These are phyloP conservation scores for Steinernema feltiae DNA, from an alignment of 1,140 invertebrate genomes.

Conservation along the genomic window DNA sequence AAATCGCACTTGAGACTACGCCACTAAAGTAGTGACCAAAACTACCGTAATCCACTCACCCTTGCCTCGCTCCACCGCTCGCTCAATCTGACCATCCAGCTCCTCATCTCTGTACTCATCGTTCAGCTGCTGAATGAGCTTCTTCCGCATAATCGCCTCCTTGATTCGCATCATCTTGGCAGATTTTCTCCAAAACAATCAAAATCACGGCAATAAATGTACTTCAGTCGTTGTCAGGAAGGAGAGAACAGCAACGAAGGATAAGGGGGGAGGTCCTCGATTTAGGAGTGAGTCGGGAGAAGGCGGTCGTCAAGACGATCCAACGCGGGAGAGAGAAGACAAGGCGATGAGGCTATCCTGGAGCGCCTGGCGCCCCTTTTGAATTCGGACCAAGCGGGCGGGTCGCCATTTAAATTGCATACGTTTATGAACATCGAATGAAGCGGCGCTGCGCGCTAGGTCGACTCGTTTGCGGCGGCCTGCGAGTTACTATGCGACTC, in stretches of 20 bases:
- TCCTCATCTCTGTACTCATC: conserved; percentile 47
- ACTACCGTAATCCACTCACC: neutral
- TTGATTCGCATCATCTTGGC: conserved; percentile 58
- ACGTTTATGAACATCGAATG: conserved; percentile 11
- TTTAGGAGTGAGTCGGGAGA: too few species aligned
- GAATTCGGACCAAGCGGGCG: neutral
- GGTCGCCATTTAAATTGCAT: conserved; percentile 13
- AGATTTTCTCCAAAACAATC: neutral
- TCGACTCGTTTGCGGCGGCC: neutral
- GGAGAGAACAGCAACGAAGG: neutral
- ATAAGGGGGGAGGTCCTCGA: neutral
- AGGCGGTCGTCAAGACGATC: conserved; percentile 10
- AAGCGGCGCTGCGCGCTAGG: neutral
- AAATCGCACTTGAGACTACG: too few species aligned
- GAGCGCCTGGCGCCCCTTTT: conserved; percentile 4
- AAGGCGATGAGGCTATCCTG: neutral
- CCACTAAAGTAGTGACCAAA: conserved; percentile 3
- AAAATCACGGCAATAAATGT: neutral
- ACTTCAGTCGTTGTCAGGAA: neutral
- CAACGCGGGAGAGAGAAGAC: neutral
- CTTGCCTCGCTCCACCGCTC: neutral
- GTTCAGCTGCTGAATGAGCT: conserved; percentile 52
- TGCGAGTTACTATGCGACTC: neutral
- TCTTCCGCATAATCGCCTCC: conserved; percentile 51
- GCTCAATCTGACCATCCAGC: neutral